These are phyloP conservation scores for Propsilocerus akamusi DNA, from an alignment of 1,140 invertebrate species.

Conservation along the genomic window DNA sequence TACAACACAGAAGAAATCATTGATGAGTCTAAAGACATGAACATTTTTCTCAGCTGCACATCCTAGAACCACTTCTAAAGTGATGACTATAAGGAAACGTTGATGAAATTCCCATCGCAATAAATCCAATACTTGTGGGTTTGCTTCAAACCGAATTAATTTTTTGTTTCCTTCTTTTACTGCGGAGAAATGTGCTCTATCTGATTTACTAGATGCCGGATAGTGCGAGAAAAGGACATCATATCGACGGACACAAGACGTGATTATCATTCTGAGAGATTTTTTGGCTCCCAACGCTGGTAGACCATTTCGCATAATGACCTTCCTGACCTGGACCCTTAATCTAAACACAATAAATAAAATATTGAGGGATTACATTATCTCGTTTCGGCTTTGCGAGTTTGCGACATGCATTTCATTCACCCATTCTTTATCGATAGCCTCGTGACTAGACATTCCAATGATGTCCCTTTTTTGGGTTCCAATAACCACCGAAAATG, in stretches of 20 bases:
- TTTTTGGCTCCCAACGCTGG: not conserved
- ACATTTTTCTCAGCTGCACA: not conserved
- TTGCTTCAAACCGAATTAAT: not conserved
- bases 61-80: not conserved
- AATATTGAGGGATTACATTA: conserved; percentile 4
- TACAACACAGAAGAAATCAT: not conserved
- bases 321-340: not conserved
- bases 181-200: not conserved
- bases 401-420: not conserved
- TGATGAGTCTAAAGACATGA: not conserved
- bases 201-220: not conserved
- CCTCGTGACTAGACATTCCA: not conserved
- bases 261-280: not conserved
- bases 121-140: too few relatives aligned
- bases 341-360: not conserved
- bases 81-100: not conserved
- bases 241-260: not conserved
- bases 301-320: not conserved
- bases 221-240: not conserved
- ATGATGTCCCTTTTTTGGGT: too few relatives aligned
- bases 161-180: not conserved
- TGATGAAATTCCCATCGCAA: not conserved
- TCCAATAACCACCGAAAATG: too few relatives aligned
- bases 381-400: not conserved
- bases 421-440: not conserved